Evolutionary conservation across 1,140 invertebrate genomes (phyloP), one percentile per base, ranked within the genome.

Genomic region (Achroia grisella): DNA sequence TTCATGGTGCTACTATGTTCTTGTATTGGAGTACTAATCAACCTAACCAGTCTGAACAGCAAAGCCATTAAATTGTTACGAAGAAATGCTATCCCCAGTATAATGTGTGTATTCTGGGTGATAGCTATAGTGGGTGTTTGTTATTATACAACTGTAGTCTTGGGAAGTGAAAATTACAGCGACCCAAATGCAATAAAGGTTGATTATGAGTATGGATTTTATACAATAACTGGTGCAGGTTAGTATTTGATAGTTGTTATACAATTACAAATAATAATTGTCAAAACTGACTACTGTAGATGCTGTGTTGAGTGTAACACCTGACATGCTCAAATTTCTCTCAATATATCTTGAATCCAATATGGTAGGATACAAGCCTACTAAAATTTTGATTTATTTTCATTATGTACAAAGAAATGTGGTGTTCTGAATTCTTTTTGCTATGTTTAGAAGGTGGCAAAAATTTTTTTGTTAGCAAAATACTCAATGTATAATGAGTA

Each of bases 171-270:
- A 39, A 83, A 86, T 48, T 76, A 79, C 34, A 71, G 69, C 55
- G 68, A 78, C 36, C 60, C 73, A 4, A 76, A 78, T 50, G 66
- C 71, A 14, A 72, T 82, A 58, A 77, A 86, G 57, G 87, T 89
- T 12, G 77, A 85, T 58, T 89, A 87, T 70, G 87, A 88, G 58
- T 87, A 87, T 73, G 87, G 87, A 44, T 88, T 86, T 60, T 89
- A 88, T 47, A 87, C 86, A 23, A 86, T 88, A 35, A 87, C 87
- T 29, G 85, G 79, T 56, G 87, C 88, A 68, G 88, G 88, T 88
- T 47, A 68, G 65, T 74, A 28, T 44, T 36, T 50, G 11, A 37
- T 29, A 61, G 58, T 63, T 50, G n/a, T n/a, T n/a, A n/a, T n/a
- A n/a, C n/a, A n/a, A n/a, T n/a, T n/a, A n/a, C n/a, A n/a, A n/a